phyloP scores from a whole-genome alignment of 2,888 invertebrate species.

The Phytoseiulus persimilis region DNA sequence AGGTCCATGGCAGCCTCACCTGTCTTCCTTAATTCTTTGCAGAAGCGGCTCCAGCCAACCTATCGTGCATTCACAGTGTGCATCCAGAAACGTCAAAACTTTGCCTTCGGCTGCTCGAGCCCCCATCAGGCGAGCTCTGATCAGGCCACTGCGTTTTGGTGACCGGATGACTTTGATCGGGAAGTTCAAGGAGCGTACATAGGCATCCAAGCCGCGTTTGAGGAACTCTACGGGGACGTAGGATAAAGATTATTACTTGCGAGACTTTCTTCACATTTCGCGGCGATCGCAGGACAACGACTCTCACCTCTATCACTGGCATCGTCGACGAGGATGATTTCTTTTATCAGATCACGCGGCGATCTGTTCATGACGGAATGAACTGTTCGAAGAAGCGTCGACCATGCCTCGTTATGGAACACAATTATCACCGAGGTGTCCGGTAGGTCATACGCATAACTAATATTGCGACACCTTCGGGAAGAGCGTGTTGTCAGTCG shows the following conservation, averaged over 20 bases:
- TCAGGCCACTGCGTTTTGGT: conserved; percentile 63
- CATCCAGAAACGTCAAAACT: conserved; percentile 79
- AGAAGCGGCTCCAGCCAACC: conserved; percentile 72
- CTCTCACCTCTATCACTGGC: conserved; percentile 68
- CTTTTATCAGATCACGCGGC: conserved; percentile 64
- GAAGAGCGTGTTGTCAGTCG: conserved; percentile 42
- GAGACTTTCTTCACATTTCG: neutral
- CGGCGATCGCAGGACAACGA: too few species aligned
- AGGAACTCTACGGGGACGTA: conserved; percentile 47
- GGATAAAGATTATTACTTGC: neutral
- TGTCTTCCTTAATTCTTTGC: conserved; percentile 59
- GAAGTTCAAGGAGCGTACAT: conserved; percentile 52
- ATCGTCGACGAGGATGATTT: conserved; percentile 81
- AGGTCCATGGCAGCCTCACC: conserved; percentile 50
- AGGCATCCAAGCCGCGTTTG: conserved; percentile 58
- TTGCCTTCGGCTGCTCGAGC: conserved; percentile 62
- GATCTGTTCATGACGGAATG: conserved; percentile 86
- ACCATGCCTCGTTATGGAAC: conserved; percentile 99
- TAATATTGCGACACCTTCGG: conserved; percentile 26
- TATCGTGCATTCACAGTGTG: conserved; percentile 80
- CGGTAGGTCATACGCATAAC: conserved; percentile 56
- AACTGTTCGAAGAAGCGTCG: conserved; percentile 84
- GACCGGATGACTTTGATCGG: conserved; percentile 57
- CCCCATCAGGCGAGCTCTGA: conserved; percentile 71
- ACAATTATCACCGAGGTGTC: conserved; percentile 86